Base-by-base conservation (phyloP, 2,797 vertebrate genomes). In the Oophaga sylvatica region DNA sequence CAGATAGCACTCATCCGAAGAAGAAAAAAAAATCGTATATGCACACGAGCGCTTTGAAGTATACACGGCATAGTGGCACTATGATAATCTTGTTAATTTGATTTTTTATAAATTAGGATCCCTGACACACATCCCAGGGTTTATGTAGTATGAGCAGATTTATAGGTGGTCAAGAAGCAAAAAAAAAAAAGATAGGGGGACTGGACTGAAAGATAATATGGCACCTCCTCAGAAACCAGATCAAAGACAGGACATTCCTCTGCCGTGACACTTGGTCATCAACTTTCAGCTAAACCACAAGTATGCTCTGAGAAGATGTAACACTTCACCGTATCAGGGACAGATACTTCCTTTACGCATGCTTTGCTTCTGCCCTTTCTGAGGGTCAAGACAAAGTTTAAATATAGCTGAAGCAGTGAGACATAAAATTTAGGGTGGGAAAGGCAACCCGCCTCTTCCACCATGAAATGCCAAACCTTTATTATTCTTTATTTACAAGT, bases 281-380 rank as follows among this genome's bases (percentile, higher is more conserved):
- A 35, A 41, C 78, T 62, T 80, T 80, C 78, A 80, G 78, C 78
- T 80, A 63, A 35, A 41, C 57, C 75, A 77, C 75, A 77, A 77
- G 22, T 53, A 56, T 77, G 75, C n/a, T 8, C 75, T 26, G 48
- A 77, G 75, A 77, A 77, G 48, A 76, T 76, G 73, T 76, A 56
- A 26, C 75, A 77, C 75, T 77, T 56, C 7, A 16, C 3, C 2
- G 6, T 22, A 12, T 75, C 41, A 75, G 71, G 12, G n/a, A 56
- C 75, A 77, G 22, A 56, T 45, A 48, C 71, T 75, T 75, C 70
- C 70, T 41, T 45, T 41, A 75, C 20, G 41, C 35, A 75, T 75
- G 16, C 68, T 71, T 35, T 6, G 8, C 68, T 71, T 71, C 29
- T 71, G 68, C 29, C 29, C 68, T 71, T 75, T 75, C 71, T 12